These are phyloP conservation scores for Molorchus minor DNA, from an alignment of 2,888 invertebrate genomes.

Conservation along the genomic window DNA sequence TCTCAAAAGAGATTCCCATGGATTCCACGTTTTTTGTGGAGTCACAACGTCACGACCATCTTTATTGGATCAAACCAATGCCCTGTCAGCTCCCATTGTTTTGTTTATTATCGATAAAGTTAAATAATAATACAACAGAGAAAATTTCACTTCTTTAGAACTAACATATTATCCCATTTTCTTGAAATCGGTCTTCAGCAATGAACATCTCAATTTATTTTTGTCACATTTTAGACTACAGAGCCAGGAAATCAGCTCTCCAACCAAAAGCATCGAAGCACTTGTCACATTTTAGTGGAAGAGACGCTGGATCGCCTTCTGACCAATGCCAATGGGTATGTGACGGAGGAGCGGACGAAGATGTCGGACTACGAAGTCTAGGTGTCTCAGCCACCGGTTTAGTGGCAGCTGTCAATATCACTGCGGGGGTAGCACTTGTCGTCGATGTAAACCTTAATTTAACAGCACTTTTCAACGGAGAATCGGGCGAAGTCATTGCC, in stretches of 20 bases:
- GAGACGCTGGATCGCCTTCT: background rate
- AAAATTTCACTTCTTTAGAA: no score
- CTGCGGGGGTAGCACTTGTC: conserved; percentile 35
- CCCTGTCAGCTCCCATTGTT: no score
- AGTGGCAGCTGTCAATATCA: conserved; percentile 34
- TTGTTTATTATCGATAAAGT: no score
- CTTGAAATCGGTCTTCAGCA: no score
- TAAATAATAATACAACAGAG: no score
- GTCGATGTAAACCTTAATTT: conserved; percentile 34
- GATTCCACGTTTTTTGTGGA: no score
- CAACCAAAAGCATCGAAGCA: conserved; percentile 1
- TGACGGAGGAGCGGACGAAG: background rate
- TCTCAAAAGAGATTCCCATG: no score
- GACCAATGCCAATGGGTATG: conserved; percentile 17
- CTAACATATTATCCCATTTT: no score
- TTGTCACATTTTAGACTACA: conserved; percentile 19
- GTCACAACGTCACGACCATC: no score
- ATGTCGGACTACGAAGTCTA: conserved; percentile 26
- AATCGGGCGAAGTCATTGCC: conserved; percentile 33
- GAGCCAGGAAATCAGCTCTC: background rate
- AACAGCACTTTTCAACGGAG: conserved; percentile 35
- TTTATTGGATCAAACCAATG: no score
- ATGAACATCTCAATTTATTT: no score
- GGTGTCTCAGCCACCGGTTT: conserved; percentile 31
- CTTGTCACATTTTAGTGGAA: conserved; percentile 10